Evolutionary conservation across 2,113 vertebrate genomes (phyloP), one percentile per base, ranked within the genome.

Genomic region (Megalops atlanticus): DNA sequence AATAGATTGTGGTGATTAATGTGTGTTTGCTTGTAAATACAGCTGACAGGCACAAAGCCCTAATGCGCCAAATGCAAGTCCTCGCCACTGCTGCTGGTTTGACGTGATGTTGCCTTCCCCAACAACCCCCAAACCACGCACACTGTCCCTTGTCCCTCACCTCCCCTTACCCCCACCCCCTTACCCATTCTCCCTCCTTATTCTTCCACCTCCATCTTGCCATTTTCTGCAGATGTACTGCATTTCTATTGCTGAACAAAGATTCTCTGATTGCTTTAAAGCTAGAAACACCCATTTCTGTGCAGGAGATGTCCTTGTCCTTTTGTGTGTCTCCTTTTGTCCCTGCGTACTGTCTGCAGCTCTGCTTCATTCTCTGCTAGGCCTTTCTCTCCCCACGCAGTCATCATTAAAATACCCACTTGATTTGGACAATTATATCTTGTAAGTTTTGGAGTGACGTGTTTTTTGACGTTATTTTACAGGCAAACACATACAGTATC

Each of bases 1-100:
- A 35, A 52, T 76, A 21, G 45, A 39, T 2, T 14, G 47, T 38
- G 24, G 31, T 73, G 79, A 80, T 80, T 74, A 73, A 74, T 74
- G 79, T 73, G 47, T 41, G 68, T 43, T 74, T 80, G 36, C 43
- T 45, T 49, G 41, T 10, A 73, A 52, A 52, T 73, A n/a, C 69
- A 80, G 39, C 31, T 31, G 43, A 80, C 79, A 40, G 49, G 70
- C 43, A 40, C 41, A 54, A 54, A 39, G 47, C 14, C 64, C 35
- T 40, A 38, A 41, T 40, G 79, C 31, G 70, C 35, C 39, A 73
- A 74, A 80, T 54, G 49, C 54, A 54, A 74, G 79, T 14, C 14
- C 78, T 21, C 39, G 69, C 69, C 43, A 52, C 36, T 54, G 79
- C 27, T 74, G 18, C n/a, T 47, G 33, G 24, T 35, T 70, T 54